Evolutionary conservation across 1,140 invertebrate genomes (phyloP), one percentile per base, ranked within the genome.

Genomic region (Leptinotarsa defecta): DNA sequence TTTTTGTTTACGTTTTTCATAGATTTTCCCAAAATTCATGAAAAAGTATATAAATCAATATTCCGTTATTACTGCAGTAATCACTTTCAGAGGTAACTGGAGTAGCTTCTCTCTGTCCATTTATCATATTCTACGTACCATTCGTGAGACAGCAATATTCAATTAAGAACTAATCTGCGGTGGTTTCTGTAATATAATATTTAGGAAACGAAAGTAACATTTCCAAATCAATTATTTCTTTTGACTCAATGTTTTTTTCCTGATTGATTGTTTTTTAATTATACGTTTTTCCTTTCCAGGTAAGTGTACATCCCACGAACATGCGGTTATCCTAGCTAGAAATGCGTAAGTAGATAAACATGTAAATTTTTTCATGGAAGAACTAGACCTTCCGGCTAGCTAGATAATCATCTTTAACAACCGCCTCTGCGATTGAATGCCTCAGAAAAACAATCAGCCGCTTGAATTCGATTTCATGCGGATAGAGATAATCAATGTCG

Each of bases 221-320:
- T 43, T 43, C 8, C 34, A 43, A 43, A 43, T 11, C 34, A 43
- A 57, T 57, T 57, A 57, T 13, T 17, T 57, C n/a, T n/a, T 57
- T 57, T 17, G 6, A 17, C n/a, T 17, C 4, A 15, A 57, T 17
- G 15, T 57, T 57, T 57, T 17, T 57, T 57, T 57, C 52, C 6
- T 57, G 52, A 57, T 57, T 19, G 52, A 57, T 57, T 57, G 52
- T 4, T 17, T 57, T 57, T 19, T 65, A 65, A 65, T 65, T 65
- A 15, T 65, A 15, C 19, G 4, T 22, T 22, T 65, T 65, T 65
- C 15, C 13, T 20, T 65, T 65, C 15, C 20, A 65, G 64, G 64
- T 65, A 65, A 65, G 64, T 65, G 64, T 65, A 65, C 64, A 24
- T 24, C 64, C 64, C 64, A 65, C 64, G 64, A 65, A 65, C 64